Evolutionary conservation across 2,888 invertebrate species (phyloP).

Genomic region (Diplazon laetatorius): DNA sequence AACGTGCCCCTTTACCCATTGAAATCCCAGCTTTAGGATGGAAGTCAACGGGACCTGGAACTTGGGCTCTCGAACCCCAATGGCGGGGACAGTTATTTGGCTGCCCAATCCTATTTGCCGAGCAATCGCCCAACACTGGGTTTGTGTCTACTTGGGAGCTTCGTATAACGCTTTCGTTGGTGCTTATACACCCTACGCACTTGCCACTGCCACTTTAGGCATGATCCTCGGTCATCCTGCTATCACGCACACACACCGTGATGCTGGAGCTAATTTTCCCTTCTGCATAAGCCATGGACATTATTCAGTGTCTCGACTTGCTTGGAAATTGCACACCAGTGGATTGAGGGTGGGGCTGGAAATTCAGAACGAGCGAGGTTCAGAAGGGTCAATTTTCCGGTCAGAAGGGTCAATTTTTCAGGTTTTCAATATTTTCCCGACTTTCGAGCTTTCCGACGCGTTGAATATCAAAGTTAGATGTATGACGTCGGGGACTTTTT

Average conservation of each 20-base stretch:
- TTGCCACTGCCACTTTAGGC: not conserved
- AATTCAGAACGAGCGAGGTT: too few species aligned
- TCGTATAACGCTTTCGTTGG: conserved; percentile 22
- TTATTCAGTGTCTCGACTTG: not conserved
- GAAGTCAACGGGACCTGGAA: conserved; percentile 29
- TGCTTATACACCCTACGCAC: not conserved
- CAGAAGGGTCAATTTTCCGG: too few species aligned
- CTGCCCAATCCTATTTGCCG: conserved; percentile 75
- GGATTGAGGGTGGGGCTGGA: too few species aligned
- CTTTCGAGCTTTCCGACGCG: too few species aligned
- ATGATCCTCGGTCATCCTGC: not conserved
- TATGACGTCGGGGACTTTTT: too few species aligned
- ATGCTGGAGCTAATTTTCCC: conserved; percentile 14
- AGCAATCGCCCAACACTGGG: conserved; percentile 72
- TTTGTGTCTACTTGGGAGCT: conserved; percentile 69
- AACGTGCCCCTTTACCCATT: too few species aligned
- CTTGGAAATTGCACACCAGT: not conserved
- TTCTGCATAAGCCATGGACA: not conserved
- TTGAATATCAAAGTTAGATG: too few species aligned
- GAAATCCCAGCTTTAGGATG: too few species aligned
- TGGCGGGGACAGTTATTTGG: conserved; percentile 69
- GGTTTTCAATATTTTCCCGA: too few species aligned
- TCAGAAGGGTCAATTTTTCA: too few species aligned
- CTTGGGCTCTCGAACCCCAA: conserved; percentile 19
- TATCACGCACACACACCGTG: conserved; percentile 4